Evolutionary conservation across 2,113 vertebrate species (phyloP).

Genomic region (Muscicapa adusta): DNA sequence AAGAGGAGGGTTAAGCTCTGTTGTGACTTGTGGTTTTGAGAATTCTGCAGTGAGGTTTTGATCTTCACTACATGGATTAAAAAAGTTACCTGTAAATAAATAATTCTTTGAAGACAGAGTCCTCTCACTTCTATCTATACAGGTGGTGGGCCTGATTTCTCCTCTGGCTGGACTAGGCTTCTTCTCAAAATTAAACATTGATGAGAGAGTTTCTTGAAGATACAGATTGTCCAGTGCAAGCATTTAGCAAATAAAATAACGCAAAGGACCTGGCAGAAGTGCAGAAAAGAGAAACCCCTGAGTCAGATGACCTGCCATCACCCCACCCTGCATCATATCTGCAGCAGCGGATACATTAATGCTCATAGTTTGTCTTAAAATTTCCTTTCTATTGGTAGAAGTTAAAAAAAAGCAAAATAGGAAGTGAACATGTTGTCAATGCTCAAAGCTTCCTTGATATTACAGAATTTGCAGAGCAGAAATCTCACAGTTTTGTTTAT

Average conservation of each 20-base stretch:
- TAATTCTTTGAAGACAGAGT: neutral
- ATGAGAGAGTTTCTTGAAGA: neutral
- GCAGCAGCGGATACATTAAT: neutral
- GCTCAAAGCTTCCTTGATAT: neutral
- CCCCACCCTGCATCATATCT: fast-evolving
- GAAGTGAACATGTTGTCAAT: neutral
- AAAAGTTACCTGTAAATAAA: slow-evolving; percentile 35
- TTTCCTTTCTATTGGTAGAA: neutral
- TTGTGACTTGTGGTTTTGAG: neutral
- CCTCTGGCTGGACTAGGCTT: neutral
- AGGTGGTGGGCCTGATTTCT: neutral
- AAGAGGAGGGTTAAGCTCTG: neutral
- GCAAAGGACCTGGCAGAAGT: neutral
- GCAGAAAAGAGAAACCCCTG: neutral
- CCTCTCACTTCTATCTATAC: neutral
- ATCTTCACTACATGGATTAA: neutral
- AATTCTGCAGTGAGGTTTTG: neutral
- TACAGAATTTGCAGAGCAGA: neutral
- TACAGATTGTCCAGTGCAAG: neutral
- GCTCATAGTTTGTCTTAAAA: neutral
- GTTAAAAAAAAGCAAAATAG: neutral
- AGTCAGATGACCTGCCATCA: neutral
- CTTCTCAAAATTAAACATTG: neutral
- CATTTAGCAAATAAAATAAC: neutral
- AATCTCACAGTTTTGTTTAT: neutral